Conservation (phyloP, 1,140 invertebrate species). For the Ephestia elutella region DNA sequence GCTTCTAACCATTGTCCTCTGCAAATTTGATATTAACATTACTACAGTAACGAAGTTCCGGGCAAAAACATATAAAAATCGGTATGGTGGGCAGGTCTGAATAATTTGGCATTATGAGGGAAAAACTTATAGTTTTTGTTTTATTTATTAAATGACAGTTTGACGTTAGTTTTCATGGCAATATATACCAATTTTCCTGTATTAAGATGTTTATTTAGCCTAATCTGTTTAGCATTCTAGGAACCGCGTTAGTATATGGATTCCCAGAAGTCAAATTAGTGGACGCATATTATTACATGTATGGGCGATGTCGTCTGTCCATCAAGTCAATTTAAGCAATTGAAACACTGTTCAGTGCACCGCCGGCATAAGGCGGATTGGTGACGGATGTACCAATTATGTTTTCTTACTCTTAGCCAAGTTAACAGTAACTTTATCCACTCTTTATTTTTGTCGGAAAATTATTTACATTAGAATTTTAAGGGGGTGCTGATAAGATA, state of each 20-base stretch:
- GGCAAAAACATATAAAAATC: too few relatives aligned
- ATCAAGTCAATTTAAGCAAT: slow-evolving; percentile 61
- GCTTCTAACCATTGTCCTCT: neutral
- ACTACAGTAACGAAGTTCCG: too few relatives aligned
- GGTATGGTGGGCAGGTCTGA: too few relatives aligned
- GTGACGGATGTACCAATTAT: slow-evolving; percentile 1
- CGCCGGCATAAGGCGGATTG: neutral
- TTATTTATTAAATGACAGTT: too few relatives aligned
- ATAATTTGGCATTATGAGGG: too few relatives aligned
- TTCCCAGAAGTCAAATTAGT: neutral
- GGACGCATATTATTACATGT: neutral
- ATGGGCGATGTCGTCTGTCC: neutral
- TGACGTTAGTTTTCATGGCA: too few relatives aligned
- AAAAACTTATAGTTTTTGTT: too few relatives aligned
- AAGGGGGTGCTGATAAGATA: too few relatives aligned
- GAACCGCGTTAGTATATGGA: neutral
- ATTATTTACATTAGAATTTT: too few relatives aligned
- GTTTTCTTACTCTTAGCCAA: neutral
- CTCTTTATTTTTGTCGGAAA: too few relatives aligned
- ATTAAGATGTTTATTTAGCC: too few relatives aligned
- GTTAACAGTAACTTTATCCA: neutral
- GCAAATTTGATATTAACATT: neutral
- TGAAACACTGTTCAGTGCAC: slow-evolving; percentile 30
- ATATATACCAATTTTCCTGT: too few relatives aligned
- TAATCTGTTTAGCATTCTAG: neutral